A percentile compares a stretch with the other conserved stretches of the same genome.
phyloP scores from a whole-genome alignment of 2,113 vertebrate genomes.

The Solenodon paradoxus region DNA sequence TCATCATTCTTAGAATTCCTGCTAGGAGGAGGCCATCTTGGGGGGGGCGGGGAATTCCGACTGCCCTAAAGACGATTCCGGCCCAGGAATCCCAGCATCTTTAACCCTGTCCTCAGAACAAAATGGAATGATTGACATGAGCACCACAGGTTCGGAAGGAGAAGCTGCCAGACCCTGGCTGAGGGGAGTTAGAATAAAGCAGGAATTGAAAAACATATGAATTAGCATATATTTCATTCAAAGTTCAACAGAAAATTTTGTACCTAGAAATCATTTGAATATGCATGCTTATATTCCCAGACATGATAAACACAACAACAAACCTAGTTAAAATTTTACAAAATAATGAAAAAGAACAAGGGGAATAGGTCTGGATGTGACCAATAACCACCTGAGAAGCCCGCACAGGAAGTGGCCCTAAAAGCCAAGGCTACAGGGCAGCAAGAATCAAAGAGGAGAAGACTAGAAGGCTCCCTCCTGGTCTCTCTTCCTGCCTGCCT shows the following conservation, averaged over 20 bases:
- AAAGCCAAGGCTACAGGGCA: neutral
- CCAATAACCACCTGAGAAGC: neutral
- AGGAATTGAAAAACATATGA: neutral
- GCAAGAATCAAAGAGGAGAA: too few species aligned
- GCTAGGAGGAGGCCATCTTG: neutral
- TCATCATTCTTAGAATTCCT: neutral
- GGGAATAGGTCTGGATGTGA: neutral
- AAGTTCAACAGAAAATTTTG: neutral
- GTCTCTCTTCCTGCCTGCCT: too few species aligned
- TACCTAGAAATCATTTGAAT: neutral
- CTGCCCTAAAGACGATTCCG: neutral
- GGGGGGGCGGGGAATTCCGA: neutral
- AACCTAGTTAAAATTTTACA: neutral
- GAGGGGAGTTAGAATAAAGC: neutral
- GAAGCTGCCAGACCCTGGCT: neutral
- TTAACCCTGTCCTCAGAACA: neutral
- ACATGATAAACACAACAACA: neutral
- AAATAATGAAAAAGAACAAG: neutral
- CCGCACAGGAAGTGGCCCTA: neutral
- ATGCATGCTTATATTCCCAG: neutral
- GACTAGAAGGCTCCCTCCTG: too few species aligned
- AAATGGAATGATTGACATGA: neutral
- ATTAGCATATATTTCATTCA: neutral
- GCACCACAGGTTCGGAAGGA: neutral
- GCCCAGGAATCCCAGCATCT: neutral